Evolutionary conservation across 2,888 invertebrate species (phyloP).

Genomic region (Boloria euphrosyne): DNA sequence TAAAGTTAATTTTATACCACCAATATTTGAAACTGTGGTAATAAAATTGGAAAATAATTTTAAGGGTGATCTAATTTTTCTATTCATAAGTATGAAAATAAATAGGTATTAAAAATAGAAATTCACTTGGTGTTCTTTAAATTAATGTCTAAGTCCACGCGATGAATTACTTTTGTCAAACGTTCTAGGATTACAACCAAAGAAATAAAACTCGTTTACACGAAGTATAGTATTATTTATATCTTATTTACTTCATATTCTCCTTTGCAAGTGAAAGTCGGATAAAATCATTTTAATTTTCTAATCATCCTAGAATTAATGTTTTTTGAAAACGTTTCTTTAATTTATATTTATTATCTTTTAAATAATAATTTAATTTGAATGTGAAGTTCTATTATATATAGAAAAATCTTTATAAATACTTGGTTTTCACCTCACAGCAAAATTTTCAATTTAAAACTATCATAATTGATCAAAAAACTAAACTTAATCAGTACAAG

Average conservation of each 20-base stretch:
- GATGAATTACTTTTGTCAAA: conserved; percentile 6
- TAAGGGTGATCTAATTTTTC: neutral
- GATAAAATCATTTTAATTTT: no score
- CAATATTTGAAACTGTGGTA: conserved; percentile 1
- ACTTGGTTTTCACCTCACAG: no score
- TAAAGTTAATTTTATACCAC: neutral
- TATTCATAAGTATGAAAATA: neutral
- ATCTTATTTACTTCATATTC: neutral
- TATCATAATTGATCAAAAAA: no score
- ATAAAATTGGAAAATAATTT: neutral
- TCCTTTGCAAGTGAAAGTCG: no score
- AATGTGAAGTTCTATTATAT: no score
- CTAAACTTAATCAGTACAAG: no score
- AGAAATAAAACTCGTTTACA: conserved; percentile 64
- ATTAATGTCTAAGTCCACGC: conserved; percentile 6
- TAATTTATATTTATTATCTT: no score
- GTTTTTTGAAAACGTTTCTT: no score
- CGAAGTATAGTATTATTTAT: conserved; percentile 40
- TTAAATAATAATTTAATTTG: no score
- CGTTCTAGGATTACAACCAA: conserved; percentile 60
- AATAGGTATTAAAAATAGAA: neutral
- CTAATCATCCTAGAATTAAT: no score
- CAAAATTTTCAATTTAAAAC: no score
- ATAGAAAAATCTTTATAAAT: no score
- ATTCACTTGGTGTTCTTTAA: neutral